phyloP scores from a whole-genome alignment of 2,113 vertebrate species.

The Petaurus breviceps region DNA sequence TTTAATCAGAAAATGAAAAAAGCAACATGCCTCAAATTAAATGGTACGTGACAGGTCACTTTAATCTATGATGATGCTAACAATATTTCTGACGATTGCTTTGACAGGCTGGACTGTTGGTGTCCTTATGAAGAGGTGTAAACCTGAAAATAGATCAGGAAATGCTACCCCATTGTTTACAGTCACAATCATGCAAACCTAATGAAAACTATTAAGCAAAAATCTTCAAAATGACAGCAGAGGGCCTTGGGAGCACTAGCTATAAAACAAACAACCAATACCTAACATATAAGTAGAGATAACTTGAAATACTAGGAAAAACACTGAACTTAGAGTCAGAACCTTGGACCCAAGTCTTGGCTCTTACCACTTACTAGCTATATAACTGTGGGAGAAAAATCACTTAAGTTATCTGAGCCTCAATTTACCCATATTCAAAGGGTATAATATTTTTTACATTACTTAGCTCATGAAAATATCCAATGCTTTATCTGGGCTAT shows the following conservation, averaged over 20 bases:
- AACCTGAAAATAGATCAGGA: slow-evolving; percentile 39
- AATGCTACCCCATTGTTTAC: background rate
- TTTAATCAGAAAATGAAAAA: slow-evolving; percentile 67
- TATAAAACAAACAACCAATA: background rate
- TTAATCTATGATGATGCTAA: slow-evolving; percentile 9
- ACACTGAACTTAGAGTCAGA: background rate
- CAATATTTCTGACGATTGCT: slow-evolving; percentile 62
- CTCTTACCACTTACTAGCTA: background rate
- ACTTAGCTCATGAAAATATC: background rate
- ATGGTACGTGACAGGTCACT: slow-evolving; percentile 12
- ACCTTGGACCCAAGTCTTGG: background rate
- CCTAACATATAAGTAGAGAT: background rate
- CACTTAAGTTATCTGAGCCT: background rate
- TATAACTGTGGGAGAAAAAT: background rate
- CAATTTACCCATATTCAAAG: background rate
- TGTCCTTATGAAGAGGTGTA: slow-evolving; percentile 37
- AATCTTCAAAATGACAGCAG: slow-evolving; percentile 38
- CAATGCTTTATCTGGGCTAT: background rate
- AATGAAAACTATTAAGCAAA: slow-evolving; percentile 22
- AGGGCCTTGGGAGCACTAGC: background rate
- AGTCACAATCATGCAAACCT: background rate
- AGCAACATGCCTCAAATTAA: slow-evolving; percentile 39
- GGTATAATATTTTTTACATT: background rate
- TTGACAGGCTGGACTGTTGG: background rate
- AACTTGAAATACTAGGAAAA: background rate